Evolutionary conservation across 1,140 invertebrate genomes (phyloP).

Genomic region (Belonocnema kinseyi): DNA sequence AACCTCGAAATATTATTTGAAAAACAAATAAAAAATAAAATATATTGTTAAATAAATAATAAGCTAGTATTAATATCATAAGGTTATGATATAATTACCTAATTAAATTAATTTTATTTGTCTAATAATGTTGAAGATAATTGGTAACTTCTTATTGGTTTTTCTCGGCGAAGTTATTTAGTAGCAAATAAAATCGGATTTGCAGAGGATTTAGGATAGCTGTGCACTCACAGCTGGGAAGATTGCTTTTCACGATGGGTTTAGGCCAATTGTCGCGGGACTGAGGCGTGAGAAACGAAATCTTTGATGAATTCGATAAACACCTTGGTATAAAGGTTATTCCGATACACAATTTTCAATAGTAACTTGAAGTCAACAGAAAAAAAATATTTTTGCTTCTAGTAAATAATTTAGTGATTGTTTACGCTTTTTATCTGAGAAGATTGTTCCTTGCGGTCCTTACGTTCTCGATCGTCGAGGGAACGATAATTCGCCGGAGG

Average conservation of each 20-base stretch:
- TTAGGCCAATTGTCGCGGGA: background rate
- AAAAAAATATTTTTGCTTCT: background rate
- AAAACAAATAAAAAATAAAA: too few relatives aligned
- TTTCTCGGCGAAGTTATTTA: too few relatives aligned
- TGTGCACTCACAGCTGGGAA: background rate
- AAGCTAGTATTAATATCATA: too few relatives aligned
- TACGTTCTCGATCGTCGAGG: conserved; percentile 23
- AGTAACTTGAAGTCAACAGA: background rate
- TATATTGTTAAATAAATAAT: too few relatives aligned
- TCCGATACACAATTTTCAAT: background rate
- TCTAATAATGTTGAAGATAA: too few relatives aligned
- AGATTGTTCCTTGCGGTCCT: conserved; percentile 29
- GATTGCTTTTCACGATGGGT: background rate
- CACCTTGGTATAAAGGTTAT: background rate
- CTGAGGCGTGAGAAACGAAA: background rate
- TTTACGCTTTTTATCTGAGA: conserved; percentile 28
- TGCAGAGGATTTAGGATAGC: too few relatives aligned
- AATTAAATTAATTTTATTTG: too few relatives aligned
- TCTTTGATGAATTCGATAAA: background rate
- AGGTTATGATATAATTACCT: too few relatives aligned
- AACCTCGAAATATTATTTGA: too few relatives aligned
- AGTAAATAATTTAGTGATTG: conserved; percentile 29
- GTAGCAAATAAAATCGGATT: too few relatives aligned
- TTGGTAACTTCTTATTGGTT: too few relatives aligned
- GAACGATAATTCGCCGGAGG: conserved; percentile 23